phyloP scores from a whole-genome alignment of 2,888 invertebrate species.

The Drepanosiphum platanoidis region DNA sequence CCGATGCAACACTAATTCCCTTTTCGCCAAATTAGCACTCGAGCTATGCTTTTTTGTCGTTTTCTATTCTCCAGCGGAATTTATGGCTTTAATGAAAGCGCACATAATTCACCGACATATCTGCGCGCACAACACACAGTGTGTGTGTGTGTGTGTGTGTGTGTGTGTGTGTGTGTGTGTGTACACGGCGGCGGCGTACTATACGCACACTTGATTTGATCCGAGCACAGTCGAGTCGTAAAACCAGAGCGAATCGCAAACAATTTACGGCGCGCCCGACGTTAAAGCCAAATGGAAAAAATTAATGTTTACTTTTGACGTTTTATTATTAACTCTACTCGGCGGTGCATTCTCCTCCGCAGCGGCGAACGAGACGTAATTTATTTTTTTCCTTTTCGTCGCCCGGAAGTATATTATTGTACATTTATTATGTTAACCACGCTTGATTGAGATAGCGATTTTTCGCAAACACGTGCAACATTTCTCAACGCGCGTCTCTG shows the following conservation, averaged over 20 bases:
- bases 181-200: neutral
- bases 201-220: neutral
- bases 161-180: neutral
- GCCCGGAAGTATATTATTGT: neutral
- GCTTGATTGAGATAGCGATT: too few relatives aligned
- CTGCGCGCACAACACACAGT: neutral
- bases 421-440: too few relatives aligned
- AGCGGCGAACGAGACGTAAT: neutral
- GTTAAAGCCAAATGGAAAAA: neutral
- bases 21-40: slow-evolving; percentile 61
- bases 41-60: slow-evolving; percentile 30
- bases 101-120: neutral
- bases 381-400: neutral
- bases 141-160: neutral
- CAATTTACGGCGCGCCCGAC: neutral
- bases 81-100: slow-evolving; percentile 33
- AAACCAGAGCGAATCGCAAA: neutral
- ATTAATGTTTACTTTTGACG: slow-evolving; percentile 3
- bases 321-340: neutral
- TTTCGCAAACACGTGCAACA: too few relatives aligned
- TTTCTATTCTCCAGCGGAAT: slow-evolving; percentile 41
- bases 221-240: neutral
- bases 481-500: too few relatives aligned
- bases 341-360: neutral
- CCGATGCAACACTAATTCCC: slow-evolving; percentile 55